Evolutionary conservation across 2,797 vertebrate species (phyloP).

Genomic region (Parauchenoglanis punctatus): DNA sequence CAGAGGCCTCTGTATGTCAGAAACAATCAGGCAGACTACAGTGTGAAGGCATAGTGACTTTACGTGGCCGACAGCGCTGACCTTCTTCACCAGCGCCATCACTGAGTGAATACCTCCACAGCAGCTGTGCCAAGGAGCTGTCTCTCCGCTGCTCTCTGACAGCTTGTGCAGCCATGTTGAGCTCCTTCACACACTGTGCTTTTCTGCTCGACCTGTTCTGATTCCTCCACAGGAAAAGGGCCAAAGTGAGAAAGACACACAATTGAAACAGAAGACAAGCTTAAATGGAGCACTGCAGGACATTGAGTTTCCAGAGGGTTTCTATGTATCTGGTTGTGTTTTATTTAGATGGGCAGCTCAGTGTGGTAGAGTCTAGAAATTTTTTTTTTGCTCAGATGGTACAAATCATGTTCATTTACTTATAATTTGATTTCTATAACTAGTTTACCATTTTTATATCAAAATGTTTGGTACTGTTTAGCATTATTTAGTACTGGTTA

Average conservation of each 20-base stretch:
- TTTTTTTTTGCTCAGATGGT: neutral
- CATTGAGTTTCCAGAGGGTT: constrained; percentile 24
- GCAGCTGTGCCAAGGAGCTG: constrained; percentile 42
- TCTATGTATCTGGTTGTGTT: constrained; percentile 15
- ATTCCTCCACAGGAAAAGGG: constrained; percentile 37
- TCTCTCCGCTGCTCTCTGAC: constrained; percentile 39
- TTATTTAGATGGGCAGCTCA: neutral
- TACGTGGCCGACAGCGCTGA: constrained; percentile 47
- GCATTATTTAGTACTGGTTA: neutral
- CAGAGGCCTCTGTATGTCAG: constrained; percentile 34
- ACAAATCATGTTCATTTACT: neutral
- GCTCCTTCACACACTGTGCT: constrained; percentile 33
- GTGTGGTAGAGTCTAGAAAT: neutral
- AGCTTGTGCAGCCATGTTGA: constrained; percentile 36
- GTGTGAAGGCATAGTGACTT: constrained; percentile 35
- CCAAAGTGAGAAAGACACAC: constrained; percentile 33
- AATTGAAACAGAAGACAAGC: constrained; percentile 25
- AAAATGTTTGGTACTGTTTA: neutral
- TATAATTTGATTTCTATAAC: neutral
- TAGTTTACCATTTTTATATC: neutral
- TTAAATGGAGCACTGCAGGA: constrained; percentile 40
- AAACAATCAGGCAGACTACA: constrained; percentile 42
- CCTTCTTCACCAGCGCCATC: constrained; percentile 51
- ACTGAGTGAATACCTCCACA: constrained; percentile 43
- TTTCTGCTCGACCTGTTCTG: constrained; percentile 48